A percentile compares a stretch with the other conserved stretches of the same genome.
Conservation (phyloP, 2,113 vertebrate genomes). For the Protobothrops flavoviridis region DNA sequence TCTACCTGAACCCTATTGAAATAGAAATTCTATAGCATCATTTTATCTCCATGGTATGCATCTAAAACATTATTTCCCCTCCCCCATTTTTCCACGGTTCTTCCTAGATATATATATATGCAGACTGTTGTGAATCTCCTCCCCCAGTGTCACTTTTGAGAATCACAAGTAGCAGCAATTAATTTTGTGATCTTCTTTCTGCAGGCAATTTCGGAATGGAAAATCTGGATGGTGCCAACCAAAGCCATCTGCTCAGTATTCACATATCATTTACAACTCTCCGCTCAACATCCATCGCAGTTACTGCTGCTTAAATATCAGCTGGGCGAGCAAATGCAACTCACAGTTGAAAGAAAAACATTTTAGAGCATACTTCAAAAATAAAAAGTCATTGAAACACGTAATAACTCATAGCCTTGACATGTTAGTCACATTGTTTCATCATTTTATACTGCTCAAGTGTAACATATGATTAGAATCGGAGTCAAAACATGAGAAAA, state of each 20-base stretch:
- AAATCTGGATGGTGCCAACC: conserved; percentile 11
- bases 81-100: background rate
- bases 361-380: background rate
- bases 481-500: background rate
- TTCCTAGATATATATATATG: background rate
- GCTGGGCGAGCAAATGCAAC: background rate
- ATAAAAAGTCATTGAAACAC: background rate
- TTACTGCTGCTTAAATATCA: background rate
- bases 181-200: background rate
- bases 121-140: background rate
- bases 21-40: background rate
- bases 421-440: background rate
- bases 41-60: background rate
- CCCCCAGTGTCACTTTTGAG: background rate
- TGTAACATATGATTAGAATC: background rate
- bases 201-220: background rate
- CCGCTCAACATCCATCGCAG: background rate
- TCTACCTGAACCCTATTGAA: background rate
- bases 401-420: background rate
- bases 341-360: background rate
- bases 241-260: conserved; percentile 23
- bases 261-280: background rate
- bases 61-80: background rate
- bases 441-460: background rate
- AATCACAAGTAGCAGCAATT: conserved; percentile 2